Percentiles rank a stretch among this genome's conserved stretches.
phyloP scores from a whole-genome alignment of 2,797 vertebrate species.

The Buphagus erythrorhynchus region DNA sequence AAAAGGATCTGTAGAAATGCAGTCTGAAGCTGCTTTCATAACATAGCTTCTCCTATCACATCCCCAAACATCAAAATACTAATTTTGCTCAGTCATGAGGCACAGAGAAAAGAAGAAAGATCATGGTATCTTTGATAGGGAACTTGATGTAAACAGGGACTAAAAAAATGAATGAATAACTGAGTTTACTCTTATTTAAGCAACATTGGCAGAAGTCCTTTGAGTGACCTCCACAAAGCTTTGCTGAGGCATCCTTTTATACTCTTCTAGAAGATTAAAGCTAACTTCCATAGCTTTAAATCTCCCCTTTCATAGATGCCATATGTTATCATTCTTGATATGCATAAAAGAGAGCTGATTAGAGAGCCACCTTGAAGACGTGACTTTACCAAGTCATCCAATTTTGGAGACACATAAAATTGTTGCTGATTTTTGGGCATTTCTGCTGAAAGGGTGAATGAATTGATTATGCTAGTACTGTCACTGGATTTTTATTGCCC shows the following conservation, averaged over 20 bases:
- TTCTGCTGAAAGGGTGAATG: conserved; percentile 8
- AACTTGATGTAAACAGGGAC: background rate
- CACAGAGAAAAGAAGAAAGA: background rate
- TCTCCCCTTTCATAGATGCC: conserved; percentile 10
- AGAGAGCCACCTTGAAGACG: conserved; percentile 13
- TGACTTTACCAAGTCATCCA: background rate
- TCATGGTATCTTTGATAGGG: background rate
- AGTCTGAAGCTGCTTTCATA: background rate
- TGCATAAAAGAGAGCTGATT: background rate
- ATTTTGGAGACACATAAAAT: background rate
- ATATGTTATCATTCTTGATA: background rate
- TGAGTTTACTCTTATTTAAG: background rate
- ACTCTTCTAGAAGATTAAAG: background rate
- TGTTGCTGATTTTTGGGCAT: background rate
- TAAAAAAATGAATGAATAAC: background rate
- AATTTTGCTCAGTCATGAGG: background rate
- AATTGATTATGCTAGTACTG: background rate
- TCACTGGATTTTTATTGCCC: background rate
- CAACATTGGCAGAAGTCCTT: background rate
- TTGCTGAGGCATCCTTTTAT: background rate
- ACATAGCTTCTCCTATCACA: background rate
- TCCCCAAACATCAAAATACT: background rate
- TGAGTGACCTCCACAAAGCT: background rate
- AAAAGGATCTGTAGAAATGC: background rate
- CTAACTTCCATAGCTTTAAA: conserved; percentile 1